Evolutionary conservation across 2,797 vertebrate species (phyloP).

Genomic region (Onychomys torridus): DNA sequence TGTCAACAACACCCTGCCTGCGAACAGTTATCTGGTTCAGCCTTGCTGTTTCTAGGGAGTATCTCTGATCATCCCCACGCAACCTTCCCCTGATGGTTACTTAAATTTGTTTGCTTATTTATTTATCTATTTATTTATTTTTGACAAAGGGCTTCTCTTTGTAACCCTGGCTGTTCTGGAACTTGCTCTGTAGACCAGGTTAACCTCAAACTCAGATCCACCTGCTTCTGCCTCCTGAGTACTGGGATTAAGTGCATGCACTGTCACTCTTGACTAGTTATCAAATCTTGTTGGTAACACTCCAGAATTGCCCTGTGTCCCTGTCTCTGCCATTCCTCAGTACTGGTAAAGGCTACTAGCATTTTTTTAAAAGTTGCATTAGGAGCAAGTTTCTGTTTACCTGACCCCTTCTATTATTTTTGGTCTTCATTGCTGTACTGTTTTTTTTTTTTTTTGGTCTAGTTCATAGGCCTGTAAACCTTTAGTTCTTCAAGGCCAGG

Average conservation of each 20-base stretch:
- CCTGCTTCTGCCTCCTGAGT: neutral
- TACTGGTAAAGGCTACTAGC: neutral
- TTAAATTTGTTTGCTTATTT: neutral
- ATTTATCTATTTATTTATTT: neutral
- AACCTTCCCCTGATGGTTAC: neutral
- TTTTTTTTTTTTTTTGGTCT: conserved; percentile 1
- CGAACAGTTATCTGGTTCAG: neutral
- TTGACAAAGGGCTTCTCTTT: neutral
- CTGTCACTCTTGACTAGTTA: neutral
- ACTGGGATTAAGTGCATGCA: neutral
- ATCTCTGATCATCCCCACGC: neutral
- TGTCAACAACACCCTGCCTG: neutral
- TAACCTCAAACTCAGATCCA: neutral
- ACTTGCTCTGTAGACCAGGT: neutral
- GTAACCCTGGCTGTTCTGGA: neutral
- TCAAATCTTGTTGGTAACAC: neutral
- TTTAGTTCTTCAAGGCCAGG: neutral
- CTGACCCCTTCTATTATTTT: neutral
- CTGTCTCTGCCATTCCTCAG: neutral
- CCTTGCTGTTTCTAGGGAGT: neutral
- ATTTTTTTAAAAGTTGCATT: neutral
- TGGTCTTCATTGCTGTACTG: neutral
- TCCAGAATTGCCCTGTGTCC: neutral
- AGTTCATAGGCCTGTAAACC: neutral
- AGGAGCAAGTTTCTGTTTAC: neutral